These are phyloP conservation scores for Epinephelus awoara DNA, from an alignment of 2,797 vertebrate genomes.

Conservation along the genomic window DNA sequence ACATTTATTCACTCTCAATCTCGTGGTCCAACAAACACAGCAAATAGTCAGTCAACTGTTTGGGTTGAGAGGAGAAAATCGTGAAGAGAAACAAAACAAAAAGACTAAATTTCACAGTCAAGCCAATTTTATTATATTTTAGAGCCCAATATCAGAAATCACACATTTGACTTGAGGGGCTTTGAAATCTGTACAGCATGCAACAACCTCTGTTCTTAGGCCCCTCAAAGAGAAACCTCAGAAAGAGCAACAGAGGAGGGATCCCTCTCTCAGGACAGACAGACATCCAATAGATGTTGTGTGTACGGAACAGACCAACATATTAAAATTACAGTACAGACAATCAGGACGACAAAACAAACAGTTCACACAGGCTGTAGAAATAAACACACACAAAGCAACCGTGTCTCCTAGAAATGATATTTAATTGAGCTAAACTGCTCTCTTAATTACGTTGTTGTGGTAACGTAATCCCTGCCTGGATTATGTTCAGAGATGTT, in stretches of 20 bases:
- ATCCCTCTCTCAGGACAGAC: no score
- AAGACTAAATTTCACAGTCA: neutral
- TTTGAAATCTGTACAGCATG: neutral
- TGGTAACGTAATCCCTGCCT: no score
- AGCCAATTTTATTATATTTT: neutral
- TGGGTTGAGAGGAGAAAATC: neutral
- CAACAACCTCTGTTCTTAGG: neutral
- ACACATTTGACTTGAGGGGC: neutral
- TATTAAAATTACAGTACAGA: no score
- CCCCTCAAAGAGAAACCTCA: neutral
- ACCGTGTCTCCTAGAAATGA: no score
- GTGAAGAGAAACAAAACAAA: neutral
- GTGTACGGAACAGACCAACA: no score
- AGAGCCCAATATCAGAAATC: neutral
- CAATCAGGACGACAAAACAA: no score
- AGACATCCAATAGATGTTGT: no score
- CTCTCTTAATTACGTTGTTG: no score
- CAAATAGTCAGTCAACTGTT: neutral
- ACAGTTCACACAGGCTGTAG: no score
- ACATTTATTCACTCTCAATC: conserved; percentile 17
- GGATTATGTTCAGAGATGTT: no score
- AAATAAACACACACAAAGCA: no score
- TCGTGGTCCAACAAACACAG: conserved; percentile 17
- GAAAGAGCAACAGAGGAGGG: neutral
- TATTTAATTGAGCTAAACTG: no score